phyloP scores from a whole-genome alignment of 1,140 invertebrate species.

The Calephelis virginiensis region DNA sequence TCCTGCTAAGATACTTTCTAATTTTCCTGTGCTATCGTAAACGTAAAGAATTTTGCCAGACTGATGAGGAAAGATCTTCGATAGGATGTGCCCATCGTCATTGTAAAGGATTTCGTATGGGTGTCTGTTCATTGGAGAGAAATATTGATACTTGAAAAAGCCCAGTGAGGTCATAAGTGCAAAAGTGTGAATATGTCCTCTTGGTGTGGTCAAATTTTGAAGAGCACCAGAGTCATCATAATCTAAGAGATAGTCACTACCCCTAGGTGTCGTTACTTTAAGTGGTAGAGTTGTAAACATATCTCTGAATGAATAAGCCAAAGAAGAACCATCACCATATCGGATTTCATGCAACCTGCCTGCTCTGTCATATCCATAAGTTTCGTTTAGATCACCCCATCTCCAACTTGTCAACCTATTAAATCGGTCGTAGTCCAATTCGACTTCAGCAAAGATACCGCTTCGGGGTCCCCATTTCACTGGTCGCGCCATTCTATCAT shows the following conservation, averaged over 20 bases:
- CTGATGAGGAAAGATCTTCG: conserved; percentile 94
- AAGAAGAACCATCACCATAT: conserved; percentile 91
- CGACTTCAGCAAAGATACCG: conserved; percentile 91
- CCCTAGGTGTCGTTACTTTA: conserved; percentile 94
- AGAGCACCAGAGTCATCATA: conserved; percentile 95
- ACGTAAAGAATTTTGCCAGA: conserved; percentile 93
- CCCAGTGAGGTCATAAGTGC: conserved; percentile 94
- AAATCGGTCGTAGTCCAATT: conserved; percentile 95
- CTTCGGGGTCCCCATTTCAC: conserved; percentile 93
- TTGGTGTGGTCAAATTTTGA: conserved; percentile 93
- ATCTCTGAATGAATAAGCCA: conserved; percentile 93
- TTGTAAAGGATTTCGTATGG: conserved; percentile 95
- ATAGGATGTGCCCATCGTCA: conserved; percentile 91
- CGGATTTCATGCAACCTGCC: conserved; percentile 92
- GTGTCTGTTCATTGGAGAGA: conserved; percentile 92
- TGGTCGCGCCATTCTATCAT: conserved; percentile 93
- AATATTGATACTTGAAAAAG: conserved; percentile 95
- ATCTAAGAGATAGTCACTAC: conserved; percentile 94
- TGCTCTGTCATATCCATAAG: conserved; percentile 91
- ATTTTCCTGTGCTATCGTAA: conserved; percentile 89
- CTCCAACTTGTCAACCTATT: conserved; percentile 94
- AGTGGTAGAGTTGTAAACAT: conserved; percentile 92
- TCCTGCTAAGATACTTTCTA: conserved; percentile 92
- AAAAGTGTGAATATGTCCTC: conserved; percentile 95
- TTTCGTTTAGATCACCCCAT: conserved; percentile 93